A percentile compares a stretch with the other conserved stretches of the same genome.
Evolutionary conservation across 2,797 vertebrate genomes (phyloP).

Genomic region (Falco berigora): DNA sequence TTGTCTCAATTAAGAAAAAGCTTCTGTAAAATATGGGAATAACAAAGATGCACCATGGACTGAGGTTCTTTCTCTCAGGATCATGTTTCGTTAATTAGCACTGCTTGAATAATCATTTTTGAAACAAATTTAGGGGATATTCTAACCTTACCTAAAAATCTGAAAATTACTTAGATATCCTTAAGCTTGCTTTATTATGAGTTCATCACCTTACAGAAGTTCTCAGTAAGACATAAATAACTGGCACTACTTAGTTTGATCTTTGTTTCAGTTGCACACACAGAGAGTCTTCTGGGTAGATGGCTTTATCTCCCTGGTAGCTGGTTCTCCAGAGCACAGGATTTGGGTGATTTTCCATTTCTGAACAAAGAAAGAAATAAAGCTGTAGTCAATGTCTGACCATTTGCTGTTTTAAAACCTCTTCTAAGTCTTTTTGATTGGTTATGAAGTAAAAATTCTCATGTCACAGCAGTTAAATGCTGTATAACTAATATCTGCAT

Average conservation of each 20-base stretch:
- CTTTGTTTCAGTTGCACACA: not conserved
- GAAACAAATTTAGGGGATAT: not conserved
- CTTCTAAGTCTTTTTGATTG: not conserved
- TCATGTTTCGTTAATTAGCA: not conserved
- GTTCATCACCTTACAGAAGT: not conserved
- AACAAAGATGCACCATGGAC: not conserved
- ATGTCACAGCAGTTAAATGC: not conserved
- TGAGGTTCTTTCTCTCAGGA: not conserved
- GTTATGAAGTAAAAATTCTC: not conserved
- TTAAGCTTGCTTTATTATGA: not conserved
- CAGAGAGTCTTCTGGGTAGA: not conserved
- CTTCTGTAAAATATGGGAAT: not conserved
- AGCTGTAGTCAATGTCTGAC: not conserved
- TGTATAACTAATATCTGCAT: not conserved
- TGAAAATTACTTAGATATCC: not conserved
- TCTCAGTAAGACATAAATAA: not conserved
- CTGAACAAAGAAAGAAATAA: not conserved
- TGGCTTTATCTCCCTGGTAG: not conserved
- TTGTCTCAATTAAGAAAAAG: not conserved
- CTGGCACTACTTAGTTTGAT: not conserved
- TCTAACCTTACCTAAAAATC: not conserved
- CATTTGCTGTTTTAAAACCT: not conserved
- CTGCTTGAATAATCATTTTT: not conserved
- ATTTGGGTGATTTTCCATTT: not conserved
- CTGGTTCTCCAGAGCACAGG: not conserved